Conservation (phyloP, 2,113 vertebrate species). For the Glaucomys volans region DNA sequence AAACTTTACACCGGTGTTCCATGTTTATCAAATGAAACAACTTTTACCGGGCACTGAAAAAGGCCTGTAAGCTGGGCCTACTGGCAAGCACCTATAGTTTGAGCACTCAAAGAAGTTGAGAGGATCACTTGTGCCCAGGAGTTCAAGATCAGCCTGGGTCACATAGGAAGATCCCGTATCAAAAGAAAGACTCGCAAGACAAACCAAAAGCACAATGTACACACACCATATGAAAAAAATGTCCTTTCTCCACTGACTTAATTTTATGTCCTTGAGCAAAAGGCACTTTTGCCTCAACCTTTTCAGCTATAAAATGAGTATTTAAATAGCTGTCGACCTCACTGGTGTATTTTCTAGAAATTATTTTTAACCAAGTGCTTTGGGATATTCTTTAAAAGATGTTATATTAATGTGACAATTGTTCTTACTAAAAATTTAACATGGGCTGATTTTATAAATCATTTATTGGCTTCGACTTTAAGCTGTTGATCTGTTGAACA, state of each 20-base stretch:
- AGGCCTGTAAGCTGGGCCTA: not conserved
- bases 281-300: not conserved
- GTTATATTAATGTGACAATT: not conserved
- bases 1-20: not conserved
- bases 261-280: slow-evolving; percentile 7
- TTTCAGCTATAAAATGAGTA: slow-evolving; percentile 1
- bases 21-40: slow-evolving; percentile 9
- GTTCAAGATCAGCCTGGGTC: not conserved
- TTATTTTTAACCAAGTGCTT: slow-evolving; percentile 32
- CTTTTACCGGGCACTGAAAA: not conserved
- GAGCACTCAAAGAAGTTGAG: not conserved
- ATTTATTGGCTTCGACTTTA: slow-evolving; percentile 48
- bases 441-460: not conserved
- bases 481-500: not conserved
- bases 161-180: not conserved
- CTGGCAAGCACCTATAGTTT: not conserved
- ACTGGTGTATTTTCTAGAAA: slow-evolving; percentile 33
- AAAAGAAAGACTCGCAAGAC: not conserved
- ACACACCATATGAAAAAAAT: slow-evolving; percentile 3
- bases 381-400: not conserved
- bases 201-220: slow-evolving; percentile 9
- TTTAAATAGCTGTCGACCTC: slow-evolving; percentile 8
- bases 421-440: slow-evolving; percentile 23
- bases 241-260: slow-evolving; percentile 38
- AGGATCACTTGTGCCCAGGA: not conserved